Conservation (phyloP, 2,113 vertebrate species). For the Phalacrocorax pelagicus region DNA sequence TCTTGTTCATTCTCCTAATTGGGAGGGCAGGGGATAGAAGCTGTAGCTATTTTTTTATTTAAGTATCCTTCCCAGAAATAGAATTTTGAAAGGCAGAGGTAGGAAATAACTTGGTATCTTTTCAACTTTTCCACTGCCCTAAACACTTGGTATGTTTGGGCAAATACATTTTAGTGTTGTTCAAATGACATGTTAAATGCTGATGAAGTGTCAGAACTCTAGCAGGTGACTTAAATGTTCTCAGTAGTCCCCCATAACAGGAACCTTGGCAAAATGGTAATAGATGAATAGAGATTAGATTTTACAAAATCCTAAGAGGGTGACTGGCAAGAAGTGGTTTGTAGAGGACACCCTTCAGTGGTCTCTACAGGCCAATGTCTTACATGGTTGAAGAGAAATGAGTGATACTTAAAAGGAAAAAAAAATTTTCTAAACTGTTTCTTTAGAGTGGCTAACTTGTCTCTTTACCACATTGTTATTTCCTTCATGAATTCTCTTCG, state of each 20-base stretch:
- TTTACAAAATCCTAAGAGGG: background rate
- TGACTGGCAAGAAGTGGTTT: background rate
- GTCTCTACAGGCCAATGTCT: background rate
- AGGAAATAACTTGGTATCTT: background rate
- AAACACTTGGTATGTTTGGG: background rate
- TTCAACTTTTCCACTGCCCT: background rate
- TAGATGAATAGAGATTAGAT: background rate
- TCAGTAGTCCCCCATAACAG: background rate
- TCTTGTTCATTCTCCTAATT: conserved; percentile 44
- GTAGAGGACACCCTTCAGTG: background rate
- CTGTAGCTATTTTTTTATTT: background rate
- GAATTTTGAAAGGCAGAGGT: background rate
- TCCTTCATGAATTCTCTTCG: background rate
- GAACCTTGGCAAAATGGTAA: background rate
- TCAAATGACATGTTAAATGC: background rate
- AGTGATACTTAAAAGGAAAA: background rate
- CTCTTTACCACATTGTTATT: background rate
- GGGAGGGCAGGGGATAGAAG: conserved; percentile 9
- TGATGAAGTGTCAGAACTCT: background rate
- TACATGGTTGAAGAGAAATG: background rate
- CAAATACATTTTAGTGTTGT: background rate
- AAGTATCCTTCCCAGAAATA: background rate
- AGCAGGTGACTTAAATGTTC: background rate
- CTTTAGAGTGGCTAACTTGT: background rate
- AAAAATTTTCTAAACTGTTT: background rate